Base-by-base conservation (phyloP, 2,113 vertebrate genomes). In the Brienomyrus longianalis region DNA sequence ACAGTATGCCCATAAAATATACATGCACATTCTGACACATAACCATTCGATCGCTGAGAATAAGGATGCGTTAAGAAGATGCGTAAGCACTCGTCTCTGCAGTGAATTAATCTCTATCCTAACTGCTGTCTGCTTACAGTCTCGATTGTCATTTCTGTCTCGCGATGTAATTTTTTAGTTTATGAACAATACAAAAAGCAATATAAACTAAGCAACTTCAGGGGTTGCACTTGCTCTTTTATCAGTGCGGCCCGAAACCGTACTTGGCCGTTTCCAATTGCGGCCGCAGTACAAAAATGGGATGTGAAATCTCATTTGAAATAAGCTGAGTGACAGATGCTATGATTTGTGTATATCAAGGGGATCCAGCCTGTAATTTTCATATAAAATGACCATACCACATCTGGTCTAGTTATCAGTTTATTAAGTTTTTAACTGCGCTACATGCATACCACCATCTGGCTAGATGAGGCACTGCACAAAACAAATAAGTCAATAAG, bases 381-480 rank as follows among this genome's bases (percentile, higher is more conserved):
- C 15, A 35, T 77, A 80, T 6, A 19, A 80, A 80, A 80, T 35
- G 74, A 80, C 74, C 35, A 80, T 39, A 80, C 6, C 74, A 43
- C 74, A 39, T 17, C 21, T 48, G 23, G 8, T 86, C 23, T 86
- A 48, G 48, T 50, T 50, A 27, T 4, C 83, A 48, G 83, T 87
- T 84, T 87, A 87, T 87, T 87, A n/a, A 87, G 27, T 87, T 87
- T 56, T 54, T 31, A 54, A 17, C 50, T 13, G 21, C 48, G 47
- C 10, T 51, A 86, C 50, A 87, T 87, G 51, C n/a, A 27, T 15
- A 56, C 27, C 85, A 39, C 27, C 51, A 52, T 56, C 45, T 56
- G 85, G 85, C 85, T 51, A 87, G 50, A 87, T 15, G 51, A 35
- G 17, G 85, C 43, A 87, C 85, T 56, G n/a, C 85, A 87, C 10